Conservation (phyloP, 2,888 invertebrate genomes). For the Drosophila dives region DNA sequence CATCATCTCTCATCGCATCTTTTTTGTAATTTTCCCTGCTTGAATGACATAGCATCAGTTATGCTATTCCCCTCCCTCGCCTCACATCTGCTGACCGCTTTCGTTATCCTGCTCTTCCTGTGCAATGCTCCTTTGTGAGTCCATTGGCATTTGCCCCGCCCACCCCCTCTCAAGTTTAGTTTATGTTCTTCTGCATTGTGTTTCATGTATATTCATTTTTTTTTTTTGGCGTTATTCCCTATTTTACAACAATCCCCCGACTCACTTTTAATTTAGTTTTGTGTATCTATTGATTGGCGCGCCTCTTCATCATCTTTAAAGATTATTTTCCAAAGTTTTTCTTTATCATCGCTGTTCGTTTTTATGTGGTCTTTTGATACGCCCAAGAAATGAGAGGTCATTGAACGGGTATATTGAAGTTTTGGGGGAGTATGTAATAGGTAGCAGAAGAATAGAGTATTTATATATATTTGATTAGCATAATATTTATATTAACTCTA, state of each 20-base stretch:
- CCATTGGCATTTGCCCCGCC: conserved; percentile 34
- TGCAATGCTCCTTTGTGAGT: conserved; percentile 47
- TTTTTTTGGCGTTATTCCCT: neutral
- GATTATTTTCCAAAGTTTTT: conserved; percentile 47
- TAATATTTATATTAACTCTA: neutral
- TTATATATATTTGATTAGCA: neutral
- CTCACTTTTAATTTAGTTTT: conserved; percentile 41
- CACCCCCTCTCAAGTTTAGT: conserved; percentile 45
- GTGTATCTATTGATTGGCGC: conserved; percentile 49
- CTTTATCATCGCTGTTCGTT: conserved; percentile 15
- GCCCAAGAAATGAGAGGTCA: neutral
- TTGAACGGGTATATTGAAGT: neutral
- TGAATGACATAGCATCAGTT: conserved; percentile 53
- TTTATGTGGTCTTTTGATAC: neutral
- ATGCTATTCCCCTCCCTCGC: neutral
- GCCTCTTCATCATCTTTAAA: conserved; percentile 63
- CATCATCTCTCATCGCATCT: conserved; percentile 52
- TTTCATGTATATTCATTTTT: conserved; percentile 19
- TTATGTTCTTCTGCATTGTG: conserved; percentile 58
- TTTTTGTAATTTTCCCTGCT: conserved; percentile 60
- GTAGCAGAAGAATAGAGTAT: neutral
- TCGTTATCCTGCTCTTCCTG: conserved; percentile 21
- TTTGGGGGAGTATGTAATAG: neutral
- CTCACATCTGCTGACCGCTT: neutral
- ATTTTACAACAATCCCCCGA: conserved; percentile 11